Percentiles rank a stretch among this genome's conserved stretches.
phyloP scores from a whole-genome alignment of 2,888 invertebrate genomes.

The Drosophila cyrtoloma region DNA sequence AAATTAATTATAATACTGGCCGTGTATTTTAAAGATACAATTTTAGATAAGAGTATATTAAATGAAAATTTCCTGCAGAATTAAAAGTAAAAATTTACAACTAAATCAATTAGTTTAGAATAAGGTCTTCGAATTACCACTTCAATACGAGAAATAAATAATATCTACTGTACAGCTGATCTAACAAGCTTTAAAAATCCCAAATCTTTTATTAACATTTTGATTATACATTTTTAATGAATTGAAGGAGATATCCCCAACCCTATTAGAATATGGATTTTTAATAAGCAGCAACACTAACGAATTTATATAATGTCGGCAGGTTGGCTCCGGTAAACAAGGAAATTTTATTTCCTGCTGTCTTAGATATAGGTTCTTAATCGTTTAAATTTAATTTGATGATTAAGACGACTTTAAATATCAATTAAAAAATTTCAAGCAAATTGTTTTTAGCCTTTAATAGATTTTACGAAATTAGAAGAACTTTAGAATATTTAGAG shows the following conservation, averaged over 20 bases:
- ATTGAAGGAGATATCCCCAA: neutral
- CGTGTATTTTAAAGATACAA: constrained; percentile 21
- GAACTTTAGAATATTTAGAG: neutral
- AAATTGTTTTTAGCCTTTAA: neutral
- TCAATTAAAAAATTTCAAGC: neutral
- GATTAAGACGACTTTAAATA: neutral
- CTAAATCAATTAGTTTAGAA: neutral
- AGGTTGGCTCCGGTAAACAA: no score
- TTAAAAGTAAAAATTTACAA: neutral
- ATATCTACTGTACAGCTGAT: neutral
- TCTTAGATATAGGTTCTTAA: neutral
- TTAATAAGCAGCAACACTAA: no score
- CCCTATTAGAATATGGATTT: no score
- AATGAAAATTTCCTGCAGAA: neutral
- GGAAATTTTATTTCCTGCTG: neutral
- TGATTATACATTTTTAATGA: neutral
- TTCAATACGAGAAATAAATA: neutral
- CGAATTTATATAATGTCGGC: no score
- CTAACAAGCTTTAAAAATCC: neutral
- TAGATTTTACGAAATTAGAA: no score
- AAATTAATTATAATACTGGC: constrained; percentile 17
- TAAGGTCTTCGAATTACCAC: neutral
- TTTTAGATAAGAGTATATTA: neutral
- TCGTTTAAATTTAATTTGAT: neutral
- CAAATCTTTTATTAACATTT: neutral